phyloP scores from a whole-genome alignment of 1,140 invertebrate species.

The Arctopsyche grandis region DNA sequence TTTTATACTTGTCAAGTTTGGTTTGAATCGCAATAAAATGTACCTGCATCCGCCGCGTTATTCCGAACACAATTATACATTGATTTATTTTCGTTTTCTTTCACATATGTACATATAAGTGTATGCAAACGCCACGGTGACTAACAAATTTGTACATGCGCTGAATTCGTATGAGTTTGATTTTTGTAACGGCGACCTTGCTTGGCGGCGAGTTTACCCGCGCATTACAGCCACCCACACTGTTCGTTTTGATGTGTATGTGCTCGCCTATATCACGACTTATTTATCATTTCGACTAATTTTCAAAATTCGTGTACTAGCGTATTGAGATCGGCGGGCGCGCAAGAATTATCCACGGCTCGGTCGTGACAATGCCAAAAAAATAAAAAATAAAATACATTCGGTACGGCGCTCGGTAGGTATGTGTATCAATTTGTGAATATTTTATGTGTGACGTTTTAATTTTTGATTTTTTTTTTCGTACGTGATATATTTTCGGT shows the following conservation, averaged over 20 bases:
- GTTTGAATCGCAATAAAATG: no score
- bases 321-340: not conserved
- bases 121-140: not conserved
- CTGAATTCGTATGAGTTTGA: slow-evolving; percentile 19
- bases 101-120: not conserved
- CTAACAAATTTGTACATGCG: slow-evolving; percentile 14
- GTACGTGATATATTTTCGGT: not conserved
- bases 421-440: no score
- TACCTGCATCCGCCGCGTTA: no score
- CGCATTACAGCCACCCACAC: slow-evolving; percentile 8
- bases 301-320: slow-evolving; percentile 11
- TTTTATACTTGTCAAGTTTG: no score
- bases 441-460: no score
- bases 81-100: no score
- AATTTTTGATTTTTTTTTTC: no score
- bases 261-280: slow-evolving; percentile 4
- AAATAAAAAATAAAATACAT: no score
- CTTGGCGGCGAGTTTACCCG: not conserved
- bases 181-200: not conserved
- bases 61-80: no score
- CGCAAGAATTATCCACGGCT: not conserved
- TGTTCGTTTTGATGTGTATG: not conserved
- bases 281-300: slow-evolving; percentile 8
- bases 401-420: no score
- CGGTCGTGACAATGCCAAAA: not conserved